Conservation (phyloP, 2,797 vertebrate genomes). For the Lepidocolaptes lacrymiger region DNA sequence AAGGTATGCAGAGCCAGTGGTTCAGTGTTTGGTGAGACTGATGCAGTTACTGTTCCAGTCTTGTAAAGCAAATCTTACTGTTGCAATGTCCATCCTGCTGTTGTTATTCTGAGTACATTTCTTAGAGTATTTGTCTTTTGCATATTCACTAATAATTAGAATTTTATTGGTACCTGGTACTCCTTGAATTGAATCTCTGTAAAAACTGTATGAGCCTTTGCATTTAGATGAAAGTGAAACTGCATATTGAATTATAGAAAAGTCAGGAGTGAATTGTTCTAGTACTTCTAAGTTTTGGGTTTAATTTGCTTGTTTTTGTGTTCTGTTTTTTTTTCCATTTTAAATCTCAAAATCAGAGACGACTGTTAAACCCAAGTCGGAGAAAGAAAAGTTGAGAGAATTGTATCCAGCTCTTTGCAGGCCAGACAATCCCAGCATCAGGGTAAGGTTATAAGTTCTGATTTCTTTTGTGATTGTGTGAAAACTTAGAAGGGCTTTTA, state of each 20-base stretch:
- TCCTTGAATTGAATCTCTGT: not conserved
- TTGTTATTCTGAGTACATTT: accelerated
- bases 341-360: constrained; percentile 67
- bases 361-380: constrained; percentile 81
- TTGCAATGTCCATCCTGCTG: not conserved
- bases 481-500: not conserved
- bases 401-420: constrained; percentile 92
- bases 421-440: constrained; percentile 85
- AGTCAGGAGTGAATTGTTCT: not conserved
- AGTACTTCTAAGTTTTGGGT: not conserved
- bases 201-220: not conserved
- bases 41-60: not conserved
- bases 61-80: not conserved
- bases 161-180: accelerated
- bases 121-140: not conserved
- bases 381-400: constrained; percentile 91
- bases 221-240: not conserved
- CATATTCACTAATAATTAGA: not conserved
- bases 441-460: constrained; percentile 73
- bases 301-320: not conserved
- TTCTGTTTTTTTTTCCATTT: not conserved
- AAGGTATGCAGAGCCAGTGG: constrained; percentile 72
- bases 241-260: not conserved
- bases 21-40: not conserved
- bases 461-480: not conserved